Evolutionary conservation across 2,113 vertebrate species (phyloP).

Genomic region (Sorex fumeus): DNA sequence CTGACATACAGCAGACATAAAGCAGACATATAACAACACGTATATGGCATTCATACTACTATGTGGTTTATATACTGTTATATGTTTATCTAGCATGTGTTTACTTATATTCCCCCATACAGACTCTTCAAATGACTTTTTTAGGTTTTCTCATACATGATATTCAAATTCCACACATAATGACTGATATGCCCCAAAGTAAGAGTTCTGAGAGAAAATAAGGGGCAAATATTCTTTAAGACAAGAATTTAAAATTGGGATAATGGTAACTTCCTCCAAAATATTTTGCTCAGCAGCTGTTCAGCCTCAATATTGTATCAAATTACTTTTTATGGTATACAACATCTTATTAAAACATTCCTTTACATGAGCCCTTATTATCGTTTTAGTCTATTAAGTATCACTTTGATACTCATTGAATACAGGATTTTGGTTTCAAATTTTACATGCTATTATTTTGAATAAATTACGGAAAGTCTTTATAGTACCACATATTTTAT

Average conservation of each 20-base stretch:
- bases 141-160: neutral
- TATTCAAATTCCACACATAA: neutral
- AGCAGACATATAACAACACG: no score
- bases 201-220: neutral
- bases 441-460: conserved; percentile 60
- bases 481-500: conserved; percentile 68
- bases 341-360: conserved; percentile 47
- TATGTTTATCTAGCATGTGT: neutral
- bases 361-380: conserved; percentile 46
- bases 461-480: conserved; percentile 56
- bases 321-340: conserved; percentile 10
- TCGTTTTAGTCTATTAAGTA: no score
- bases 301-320: neutral
- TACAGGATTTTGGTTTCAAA: conserved; percentile 61
- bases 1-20: no score
- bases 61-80: no score
- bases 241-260: neutral
- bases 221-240: neutral
- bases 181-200: neutral
- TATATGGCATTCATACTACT: no score
- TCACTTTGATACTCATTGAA: conserved; percentile 10
- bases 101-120: neutral
- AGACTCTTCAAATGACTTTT: neutral
- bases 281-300: neutral
- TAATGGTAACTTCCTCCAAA: neutral